Percentiles rank a stretch among this genome's conserved stretches.
These are phyloP conservation scores for Nomada lathburiana DNA, from an alignment of 2,888 invertebrate genomes.

Conservation along the genomic window DNA sequence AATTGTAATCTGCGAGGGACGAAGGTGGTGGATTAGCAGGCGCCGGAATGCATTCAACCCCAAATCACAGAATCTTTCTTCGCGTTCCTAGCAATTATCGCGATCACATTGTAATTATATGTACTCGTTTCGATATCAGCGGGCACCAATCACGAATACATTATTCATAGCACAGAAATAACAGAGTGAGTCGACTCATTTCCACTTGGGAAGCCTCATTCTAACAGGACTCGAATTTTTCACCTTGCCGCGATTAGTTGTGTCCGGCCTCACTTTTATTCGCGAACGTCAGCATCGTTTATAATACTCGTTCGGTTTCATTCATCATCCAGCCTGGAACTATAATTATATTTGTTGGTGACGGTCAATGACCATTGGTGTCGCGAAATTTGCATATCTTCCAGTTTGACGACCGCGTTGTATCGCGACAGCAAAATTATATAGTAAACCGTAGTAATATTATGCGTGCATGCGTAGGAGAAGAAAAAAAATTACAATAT, in stretches of 20 bases:
- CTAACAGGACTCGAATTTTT: slow-evolving; percentile 44
- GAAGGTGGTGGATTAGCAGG: too few species aligned
- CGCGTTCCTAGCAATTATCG: slow-evolving; percentile 72
- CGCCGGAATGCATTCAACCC: slow-evolving; percentile 3
- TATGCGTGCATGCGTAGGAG: too few species aligned
- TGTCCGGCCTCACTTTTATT: slow-evolving; percentile 57
- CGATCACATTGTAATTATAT: slow-evolving; percentile 69
- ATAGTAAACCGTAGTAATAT: not conserved
- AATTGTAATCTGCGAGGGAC: too few species aligned
- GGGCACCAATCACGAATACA: slow-evolving; percentile 77
- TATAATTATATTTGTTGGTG: not conserved
- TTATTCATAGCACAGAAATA: slow-evolving; percentile 79
- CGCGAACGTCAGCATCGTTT: slow-evolving; percentile 48
- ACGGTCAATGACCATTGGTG: not conserved
- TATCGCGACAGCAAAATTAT: not conserved
- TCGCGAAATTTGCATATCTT: not conserved
- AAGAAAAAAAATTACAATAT: too few species aligned
- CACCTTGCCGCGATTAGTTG: slow-evolving; percentile 68
- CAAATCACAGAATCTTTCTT: slow-evolving; percentile 56
- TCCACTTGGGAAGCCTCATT: slow-evolving; percentile 20
- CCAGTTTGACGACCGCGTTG: not conserved
- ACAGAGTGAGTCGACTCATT: slow-evolving; percentile 55
- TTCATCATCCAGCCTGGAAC: not conserved
- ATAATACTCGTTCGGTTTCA: not conserved
- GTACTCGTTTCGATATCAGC: slow-evolving; percentile 74